phyloP scores from a whole-genome alignment of 2,888 invertebrate species.

The Zygothrica quintamaculata region DNA sequence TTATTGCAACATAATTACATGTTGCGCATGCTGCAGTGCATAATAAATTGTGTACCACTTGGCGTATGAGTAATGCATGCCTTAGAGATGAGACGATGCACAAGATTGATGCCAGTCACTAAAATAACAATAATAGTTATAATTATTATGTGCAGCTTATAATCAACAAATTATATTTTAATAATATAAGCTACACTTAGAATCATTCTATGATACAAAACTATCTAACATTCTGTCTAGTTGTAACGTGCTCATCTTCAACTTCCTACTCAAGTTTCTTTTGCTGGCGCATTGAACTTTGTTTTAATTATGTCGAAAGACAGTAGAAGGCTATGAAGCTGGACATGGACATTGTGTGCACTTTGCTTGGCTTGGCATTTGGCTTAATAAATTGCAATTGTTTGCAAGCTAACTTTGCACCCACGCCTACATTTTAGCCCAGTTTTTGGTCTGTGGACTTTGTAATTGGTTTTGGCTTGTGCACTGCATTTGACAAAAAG shows the following conservation, averaged over 20 bases:
- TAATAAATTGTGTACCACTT: conserved; percentile 37
- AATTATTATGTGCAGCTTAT: too few relatives aligned
- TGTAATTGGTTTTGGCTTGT: conserved; percentile 77
- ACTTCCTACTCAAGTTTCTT: conserved; percentile 7
- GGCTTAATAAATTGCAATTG: conserved; percentile 80
- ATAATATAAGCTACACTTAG: too few relatives aligned
- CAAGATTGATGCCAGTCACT: not conserved
- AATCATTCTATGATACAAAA: too few relatives aligned
- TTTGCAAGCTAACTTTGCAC: conserved; percentile 71
- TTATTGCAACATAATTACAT: conserved; percentile 78
- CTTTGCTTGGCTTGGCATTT: conserved; percentile 54
- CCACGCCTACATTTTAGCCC: conserved; percentile 47
- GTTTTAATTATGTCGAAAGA: conserved; percentile 78
- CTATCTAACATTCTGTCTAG: not conserved
- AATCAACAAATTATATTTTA: too few relatives aligned
- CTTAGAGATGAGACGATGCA: conserved; percentile 11
- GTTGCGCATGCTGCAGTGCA: conserved; percentile 50
- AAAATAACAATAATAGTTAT: too few relatives aligned
- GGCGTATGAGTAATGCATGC: conserved; percentile 45
- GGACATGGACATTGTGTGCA: conserved; percentile 65
- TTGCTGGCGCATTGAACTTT: conserved; percentile 70
- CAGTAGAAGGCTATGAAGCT: conserved; percentile 39
- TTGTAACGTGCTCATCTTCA: conserved; percentile 24
- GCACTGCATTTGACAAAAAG: conserved; percentile 71
- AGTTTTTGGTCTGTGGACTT: conserved; percentile 57